Evolutionary conservation across 2,888 invertebrate genomes (phyloP).

Genomic region (Venusia cambrica): DNA sequence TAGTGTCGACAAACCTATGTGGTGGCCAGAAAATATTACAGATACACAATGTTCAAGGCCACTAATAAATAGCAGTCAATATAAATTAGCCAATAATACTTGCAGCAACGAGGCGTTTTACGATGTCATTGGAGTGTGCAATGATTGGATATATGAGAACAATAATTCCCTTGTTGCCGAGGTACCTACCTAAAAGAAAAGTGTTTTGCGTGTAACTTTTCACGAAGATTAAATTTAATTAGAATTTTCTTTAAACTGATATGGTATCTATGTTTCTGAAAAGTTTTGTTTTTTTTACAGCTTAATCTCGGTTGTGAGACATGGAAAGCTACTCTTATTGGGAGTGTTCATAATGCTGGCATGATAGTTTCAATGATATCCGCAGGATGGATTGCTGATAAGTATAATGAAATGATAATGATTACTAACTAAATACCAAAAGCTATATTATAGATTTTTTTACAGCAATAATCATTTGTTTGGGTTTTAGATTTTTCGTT

Average conservation of each 20-base stretch:
- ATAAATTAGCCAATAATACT: slow-evolving; percentile 37
- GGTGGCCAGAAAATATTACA: slow-evolving; percentile 58
- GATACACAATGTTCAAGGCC: slow-evolving; percentile 54
- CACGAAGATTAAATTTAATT: too few relatives aligned
- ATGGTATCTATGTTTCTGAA: too few relatives aligned
- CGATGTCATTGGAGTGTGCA: slow-evolving; percentile 46
- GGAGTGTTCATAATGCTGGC: slow-evolving; percentile 82
- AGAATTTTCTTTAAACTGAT: too few relatives aligned
- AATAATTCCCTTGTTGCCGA: slow-evolving; percentile 57
- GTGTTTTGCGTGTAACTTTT: too few relatives aligned
- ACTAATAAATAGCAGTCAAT: slow-evolving; percentile 36
- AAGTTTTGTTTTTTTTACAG: slow-evolving; percentile 50
- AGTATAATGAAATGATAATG: slow-evolving; percentile 38
- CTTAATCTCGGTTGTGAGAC: slow-evolving; percentile 61
- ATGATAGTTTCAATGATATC: slow-evolving; percentile 82
- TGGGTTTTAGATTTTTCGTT: too few relatives aligned
- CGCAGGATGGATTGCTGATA: slow-evolving; percentile 83
- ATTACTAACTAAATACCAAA: background rate
- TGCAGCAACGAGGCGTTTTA: slow-evolving; percentile 49
- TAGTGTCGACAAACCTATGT: slow-evolving; percentile 41
- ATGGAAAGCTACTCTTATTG: slow-evolving; percentile 78
- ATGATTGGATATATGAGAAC: slow-evolving; percentile 61
- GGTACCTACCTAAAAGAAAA: slow-evolving; percentile 41
- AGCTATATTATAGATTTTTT: too few relatives aligned
- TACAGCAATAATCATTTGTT: too few relatives aligned